Evolutionary conservation across 1,140 invertebrate genomes (phyloP).

Genomic region (Drosophila saltans): DNA sequence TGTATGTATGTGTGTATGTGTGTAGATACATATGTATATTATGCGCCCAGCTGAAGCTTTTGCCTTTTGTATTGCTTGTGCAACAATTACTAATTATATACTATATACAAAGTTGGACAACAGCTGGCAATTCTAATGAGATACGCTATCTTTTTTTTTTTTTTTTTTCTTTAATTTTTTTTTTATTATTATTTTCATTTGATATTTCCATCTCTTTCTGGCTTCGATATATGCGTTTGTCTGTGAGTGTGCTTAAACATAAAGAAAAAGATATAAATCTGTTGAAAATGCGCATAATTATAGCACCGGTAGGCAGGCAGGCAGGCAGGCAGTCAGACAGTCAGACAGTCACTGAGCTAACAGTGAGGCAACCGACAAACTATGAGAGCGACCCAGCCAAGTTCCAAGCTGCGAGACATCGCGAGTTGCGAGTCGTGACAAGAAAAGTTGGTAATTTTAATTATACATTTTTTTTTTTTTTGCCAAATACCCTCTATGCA

Average conservation of each 20-base stretch:
- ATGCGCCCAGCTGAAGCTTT: constrained; percentile 26
- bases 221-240: constrained; percentile 45
- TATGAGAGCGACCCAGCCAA: constrained; percentile 31
- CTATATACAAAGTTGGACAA: constrained; percentile 57
- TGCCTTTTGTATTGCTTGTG: constrained; percentile 70
- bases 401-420: constrained; percentile 38
- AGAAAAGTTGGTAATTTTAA: constrained; percentile 82
- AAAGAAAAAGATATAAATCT: constrained; percentile 74
- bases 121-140: constrained; percentile 75
- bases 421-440: constrained; percentile 64
- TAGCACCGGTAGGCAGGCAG: constrained; percentile 49
- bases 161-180: constrained; percentile 18
- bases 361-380: constrained; percentile 4
- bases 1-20: background rate
- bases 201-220: background rate
- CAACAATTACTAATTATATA: constrained; percentile 82
- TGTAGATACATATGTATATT: background rate
- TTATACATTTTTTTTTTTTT: constrained; percentile 58
- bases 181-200: constrained; percentile 12
- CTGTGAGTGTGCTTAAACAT: constrained; percentile 50
- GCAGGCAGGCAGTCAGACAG: constrained; percentile 41
- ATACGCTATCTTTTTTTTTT: constrained; percentile 65
- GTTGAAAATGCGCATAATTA: constrained; percentile 81
- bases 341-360: constrained; percentile 27
- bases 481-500: background rate